Base-by-base conservation (phyloP, 2,113 vertebrate genomes). In the Datnioides undecimradiatus region DNA sequence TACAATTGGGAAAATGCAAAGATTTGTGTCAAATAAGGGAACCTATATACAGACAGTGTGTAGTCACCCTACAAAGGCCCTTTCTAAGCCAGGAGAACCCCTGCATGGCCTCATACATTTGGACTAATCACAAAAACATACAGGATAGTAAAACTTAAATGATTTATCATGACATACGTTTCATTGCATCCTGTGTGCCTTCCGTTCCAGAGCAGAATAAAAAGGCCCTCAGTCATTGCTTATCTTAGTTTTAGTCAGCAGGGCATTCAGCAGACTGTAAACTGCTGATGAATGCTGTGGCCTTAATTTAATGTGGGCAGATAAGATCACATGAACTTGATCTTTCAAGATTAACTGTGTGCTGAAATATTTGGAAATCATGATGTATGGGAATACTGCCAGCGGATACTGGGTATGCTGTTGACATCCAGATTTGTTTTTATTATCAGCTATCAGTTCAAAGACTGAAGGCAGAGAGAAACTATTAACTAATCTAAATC, bases 251-350 rank as follows among this genome's bases (percentile, higher is more conserved):
- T 31, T 21, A 27, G 5, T 4, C 23, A 21, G 19, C 36, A 25
- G 59, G n/a, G 6, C 17, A 36, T 21, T 41, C 34, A 8, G 8
- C 6, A 3, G 33, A 57, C 36, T 52, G 13, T 64, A 27, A 65
- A 43, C 33, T 40, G 3, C 62, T 49, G 17, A 34, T 63, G 38
- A 57, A 49, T 49, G 16, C 31, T 4, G 1, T 46, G 5, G 2
- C n/a, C 41, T 38, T 31, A 12, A 60, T 75, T 34, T 36, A 38
- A 79, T 36, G 2, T 7, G 6, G 16, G 8, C 8, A 70, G 68
- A 55, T 74, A 59, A 78, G 33, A 59, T 4, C 1, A n/a, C 5
- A 45, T 54, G 45, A 59, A 80, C 66, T 46, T 16, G 38, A 25
- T 43, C 81, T 36, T 62, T 6, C 3, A 41, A 48, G 48, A 62